Conservation (phyloP, 2,113 vertebrate species). For the Saccopteryx leptura region DNA sequence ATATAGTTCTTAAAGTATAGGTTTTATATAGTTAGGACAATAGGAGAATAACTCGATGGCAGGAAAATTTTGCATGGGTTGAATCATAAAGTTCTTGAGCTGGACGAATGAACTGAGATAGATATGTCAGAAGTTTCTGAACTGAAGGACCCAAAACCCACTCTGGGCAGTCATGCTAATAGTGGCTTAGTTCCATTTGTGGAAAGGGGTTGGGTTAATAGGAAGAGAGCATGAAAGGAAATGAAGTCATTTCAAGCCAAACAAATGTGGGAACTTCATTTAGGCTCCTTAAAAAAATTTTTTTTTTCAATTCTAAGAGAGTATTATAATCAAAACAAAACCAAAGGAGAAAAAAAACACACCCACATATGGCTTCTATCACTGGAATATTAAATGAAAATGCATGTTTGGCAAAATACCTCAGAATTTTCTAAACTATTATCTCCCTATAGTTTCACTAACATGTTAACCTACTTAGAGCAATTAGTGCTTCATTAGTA, state of each 20-base stretch:
- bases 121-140: slow-evolving; percentile 32
- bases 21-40: background rate
- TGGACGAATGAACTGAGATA: background rate
- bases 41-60: background rate
- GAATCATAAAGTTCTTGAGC: background rate
- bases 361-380: slow-evolving; percentile 62
- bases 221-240: slow-evolving; percentile 64
- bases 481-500: slow-evolving; percentile 99
- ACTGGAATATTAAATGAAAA: slow-evolving; percentile 80
- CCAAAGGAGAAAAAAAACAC: background rate
- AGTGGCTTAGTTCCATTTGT: slow-evolving; percentile 74
- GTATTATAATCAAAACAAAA: slow-evolving; percentile 42
- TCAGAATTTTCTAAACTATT: slow-evolving; percentile 89
- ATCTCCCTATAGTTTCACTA: slow-evolving; percentile 98
- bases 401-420: slow-evolving; percentile 79
- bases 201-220: slow-evolving; percentile 74
- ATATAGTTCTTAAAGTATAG: background rate
- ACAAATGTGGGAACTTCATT: slow-evolving; percentile 27
- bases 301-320: background rate
- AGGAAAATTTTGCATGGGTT: background rate
- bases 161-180: slow-evolving; percentile 37
- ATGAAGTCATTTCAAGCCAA: slow-evolving; percentile 61
- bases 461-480: slow-evolving; percentile 99
- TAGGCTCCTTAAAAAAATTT: background rate
- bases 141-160: slow-evolving; percentile 15